These are phyloP conservation scores for Sakesphorus luctuosus DNA, from an alignment of 2,113 vertebrate species.

Conservation along the genomic window DNA sequence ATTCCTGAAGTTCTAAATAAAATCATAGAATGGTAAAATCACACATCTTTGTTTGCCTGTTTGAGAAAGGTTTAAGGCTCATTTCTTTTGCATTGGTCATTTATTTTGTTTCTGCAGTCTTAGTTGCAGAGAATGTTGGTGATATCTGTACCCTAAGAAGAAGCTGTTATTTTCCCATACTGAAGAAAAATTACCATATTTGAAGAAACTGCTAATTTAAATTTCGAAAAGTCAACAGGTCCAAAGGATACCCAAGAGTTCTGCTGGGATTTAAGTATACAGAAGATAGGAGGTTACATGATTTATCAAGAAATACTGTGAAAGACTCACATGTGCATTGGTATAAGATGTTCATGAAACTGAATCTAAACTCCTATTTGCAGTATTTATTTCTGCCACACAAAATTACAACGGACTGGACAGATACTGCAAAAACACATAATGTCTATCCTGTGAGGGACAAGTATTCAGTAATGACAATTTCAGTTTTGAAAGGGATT, in stretches of 20 bases:
- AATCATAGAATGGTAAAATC: not conserved
- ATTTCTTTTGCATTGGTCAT: not conserved
- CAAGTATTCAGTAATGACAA: not conserved
- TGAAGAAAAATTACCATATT: not conserved
- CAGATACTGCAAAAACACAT: not conserved
- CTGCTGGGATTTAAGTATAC: not conserved
- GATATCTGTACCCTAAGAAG: not conserved
- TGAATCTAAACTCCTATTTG: not conserved
- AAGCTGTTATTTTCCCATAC: not conserved
- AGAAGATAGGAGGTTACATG: not conserved
- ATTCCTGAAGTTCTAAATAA: not conserved
- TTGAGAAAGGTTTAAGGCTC: not conserved
- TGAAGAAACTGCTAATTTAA: not conserved
- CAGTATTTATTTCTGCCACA: not conserved
- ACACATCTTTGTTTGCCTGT: not conserved
- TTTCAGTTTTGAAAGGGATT: not conserved
- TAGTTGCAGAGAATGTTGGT: not conserved
- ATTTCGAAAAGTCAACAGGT: not conserved
- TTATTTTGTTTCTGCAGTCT: not conserved
- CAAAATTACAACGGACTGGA: not conserved
- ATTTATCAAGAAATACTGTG: not conserved
- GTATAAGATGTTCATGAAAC: not conserved
- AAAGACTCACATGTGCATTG: not conserved
- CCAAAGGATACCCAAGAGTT: not conserved
- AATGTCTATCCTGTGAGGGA: not conserved